Conservation (phyloP, 2,113 vertebrate species). For the Hystrix brachyura region DNA sequence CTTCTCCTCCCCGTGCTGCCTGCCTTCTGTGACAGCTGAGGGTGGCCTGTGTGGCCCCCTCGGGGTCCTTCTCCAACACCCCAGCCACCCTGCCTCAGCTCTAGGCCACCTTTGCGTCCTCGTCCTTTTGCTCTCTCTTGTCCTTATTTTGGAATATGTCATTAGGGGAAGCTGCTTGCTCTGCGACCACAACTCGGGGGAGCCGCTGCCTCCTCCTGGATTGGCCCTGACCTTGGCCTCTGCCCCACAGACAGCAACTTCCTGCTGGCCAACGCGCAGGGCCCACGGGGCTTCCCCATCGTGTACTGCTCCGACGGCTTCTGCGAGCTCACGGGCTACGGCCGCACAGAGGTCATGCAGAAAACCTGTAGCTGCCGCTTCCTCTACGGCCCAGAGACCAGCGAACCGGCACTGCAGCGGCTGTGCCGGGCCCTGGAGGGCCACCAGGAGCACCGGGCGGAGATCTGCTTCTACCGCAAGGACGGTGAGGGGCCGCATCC, state of each 20-base stretch:
- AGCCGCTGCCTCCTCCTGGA: constrained; percentile 11
- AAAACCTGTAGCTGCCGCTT: constrained; percentile 96
- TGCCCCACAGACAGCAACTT: constrained; percentile 96
- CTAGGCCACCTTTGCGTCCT: background rate
- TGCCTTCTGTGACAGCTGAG: background rate
- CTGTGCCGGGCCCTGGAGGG: constrained; percentile 95
- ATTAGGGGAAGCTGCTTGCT: background rate
- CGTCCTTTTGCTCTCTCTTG: background rate
- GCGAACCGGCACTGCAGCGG: constrained; percentile 90
- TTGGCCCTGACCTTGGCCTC: constrained; percentile 59
- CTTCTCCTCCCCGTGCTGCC: background rate
- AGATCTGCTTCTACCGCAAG: constrained; percentile 96
- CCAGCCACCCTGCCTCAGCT: background rate
- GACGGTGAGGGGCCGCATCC: constrained; percentile 89
- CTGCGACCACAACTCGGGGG: background rate
- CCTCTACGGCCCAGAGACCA: constrained; percentile 95
- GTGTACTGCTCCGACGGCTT: constrained; percentile 99
- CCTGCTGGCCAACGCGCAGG: constrained; percentile 96
- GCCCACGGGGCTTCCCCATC: constrained; percentile 94
- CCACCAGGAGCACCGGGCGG: constrained; percentile 94
- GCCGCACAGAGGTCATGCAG: constrained; percentile 97
- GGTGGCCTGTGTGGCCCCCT: background rate
- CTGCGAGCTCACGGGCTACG: constrained; percentile 96
- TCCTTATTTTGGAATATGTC: constrained; percentile 54
- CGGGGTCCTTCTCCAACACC: background rate